Base-by-base conservation (phyloP, 2,113 vertebrate genomes). In the Mesocricetus auratus region DNA sequence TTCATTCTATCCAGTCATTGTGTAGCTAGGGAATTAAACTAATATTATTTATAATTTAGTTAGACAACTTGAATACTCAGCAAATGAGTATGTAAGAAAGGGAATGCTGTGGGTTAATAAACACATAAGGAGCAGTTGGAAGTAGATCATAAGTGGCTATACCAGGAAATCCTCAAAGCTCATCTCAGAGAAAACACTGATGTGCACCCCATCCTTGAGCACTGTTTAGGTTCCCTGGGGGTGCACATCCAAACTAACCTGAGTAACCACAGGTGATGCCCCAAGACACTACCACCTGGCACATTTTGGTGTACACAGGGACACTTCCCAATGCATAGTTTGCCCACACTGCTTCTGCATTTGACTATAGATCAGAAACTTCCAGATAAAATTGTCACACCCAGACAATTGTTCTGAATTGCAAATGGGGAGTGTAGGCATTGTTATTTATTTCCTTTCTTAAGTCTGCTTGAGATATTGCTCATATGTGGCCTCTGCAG, bases 391-490 rank as follows among this genome's bases (percentile, higher is more conserved):
- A 75, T 21, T 39, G 3, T 17, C 10, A 33, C 3, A n/a, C 39
- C 26, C 47, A 94, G 60, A 86, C 45, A 56, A 53, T 5, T 69
- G 15, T 79, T 53, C 26, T 79, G 74, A 93, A 94, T 96, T 73
- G 68, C 82, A 88, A 95, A 95, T 81, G 71, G 31, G 73, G 15
- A 31, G 24, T 31, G 50, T 5, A 7, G 33, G 19, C 17, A 86
- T 86, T 53, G 11, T 5, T 42, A 15, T 86, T 68, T 17, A 21
- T 66, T 89, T 86, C 4, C 53, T 69, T 96, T 94, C 86, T 90
- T 7, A 86, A 68, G 47, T 22, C 5, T 83, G 11, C 82, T 64
- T 94, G 31, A 19, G 47, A 16, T 83, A 47, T 22, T 93, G 56
- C n/a, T 36, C 29, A n/a, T 53, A 73, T 22, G 86, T 69, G 15